Percentiles rank a stretch among this genome's conserved stretches.
phyloP scores from a whole-genome alignment of 2,797 vertebrate genomes.

The Labroides dimidiatus region DNA sequence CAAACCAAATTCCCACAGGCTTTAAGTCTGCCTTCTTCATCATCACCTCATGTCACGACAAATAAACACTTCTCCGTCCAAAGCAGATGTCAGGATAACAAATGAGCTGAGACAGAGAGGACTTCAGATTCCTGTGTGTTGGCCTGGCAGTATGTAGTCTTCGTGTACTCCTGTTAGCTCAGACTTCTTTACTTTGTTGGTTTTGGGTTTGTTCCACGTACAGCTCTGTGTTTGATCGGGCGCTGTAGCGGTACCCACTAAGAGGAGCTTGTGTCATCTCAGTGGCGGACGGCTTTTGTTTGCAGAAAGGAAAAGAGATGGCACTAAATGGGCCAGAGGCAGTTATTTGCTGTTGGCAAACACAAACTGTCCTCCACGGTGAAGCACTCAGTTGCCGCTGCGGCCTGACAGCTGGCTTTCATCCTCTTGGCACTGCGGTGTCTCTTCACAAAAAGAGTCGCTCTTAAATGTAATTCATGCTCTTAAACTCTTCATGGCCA shows the following conservation, averaged over 20 bases:
- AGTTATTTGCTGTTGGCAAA: conserved; percentile 84
- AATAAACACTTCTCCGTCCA: conserved; percentile 48
- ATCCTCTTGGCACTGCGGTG: conserved; percentile 44
- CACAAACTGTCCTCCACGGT: conserved; percentile 67
- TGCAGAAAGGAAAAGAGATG: conserved; percentile 70
- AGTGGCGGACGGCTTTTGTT: conserved; percentile 76
- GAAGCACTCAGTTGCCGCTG: conserved; percentile 53
- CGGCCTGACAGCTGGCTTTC: conserved; percentile 71
- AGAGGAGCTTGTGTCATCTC: conserved; percentile 69
- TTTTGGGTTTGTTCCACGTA: conserved; percentile 73
- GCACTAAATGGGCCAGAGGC: conserved; percentile 74
- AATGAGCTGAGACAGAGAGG: conserved; percentile 57
- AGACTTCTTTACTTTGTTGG: conserved; percentile 71
- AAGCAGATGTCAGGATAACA: conserved; percentile 49
- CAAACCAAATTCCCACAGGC: not conserved
- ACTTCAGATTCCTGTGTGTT: conserved; percentile 52
- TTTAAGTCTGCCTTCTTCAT: conserved; percentile 42
- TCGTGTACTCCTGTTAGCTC: conserved; percentile 63
- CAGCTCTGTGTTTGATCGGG: conserved; percentile 73
- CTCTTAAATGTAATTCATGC: conserved; percentile 64
- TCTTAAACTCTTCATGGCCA: conserved; percentile 37
- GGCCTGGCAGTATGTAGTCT: conserved; percentile 52
- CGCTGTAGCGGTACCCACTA: conserved; percentile 41
- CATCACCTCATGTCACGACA: conserved; percentile 58
- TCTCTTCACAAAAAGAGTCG: conserved; percentile 58